These are phyloP conservation scores for Agapornis roseicollis DNA, from an alignment of 2,113 vertebrate genomes.

Conservation along the genomic window DNA sequence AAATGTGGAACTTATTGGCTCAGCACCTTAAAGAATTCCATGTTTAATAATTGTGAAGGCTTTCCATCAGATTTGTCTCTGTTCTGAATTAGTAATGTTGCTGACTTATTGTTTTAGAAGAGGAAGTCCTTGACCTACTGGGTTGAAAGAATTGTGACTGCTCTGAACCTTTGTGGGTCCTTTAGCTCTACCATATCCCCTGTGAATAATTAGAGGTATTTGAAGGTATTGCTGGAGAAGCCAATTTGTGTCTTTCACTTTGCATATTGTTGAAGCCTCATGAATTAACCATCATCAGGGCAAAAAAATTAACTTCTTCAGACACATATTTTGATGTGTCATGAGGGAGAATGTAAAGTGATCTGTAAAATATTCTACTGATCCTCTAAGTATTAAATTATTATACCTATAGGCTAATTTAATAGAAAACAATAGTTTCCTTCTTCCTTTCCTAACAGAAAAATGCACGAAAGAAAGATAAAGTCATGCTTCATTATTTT, in stretches of 20 bases:
- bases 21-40: slow-evolving; percentile 75
- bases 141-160: slow-evolving; percentile 80
- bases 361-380: slow-evolving; percentile 84
- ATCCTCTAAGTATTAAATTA: slow-evolving; percentile 82
- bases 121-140: slow-evolving; percentile 80
- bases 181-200: slow-evolving; percentile 76
- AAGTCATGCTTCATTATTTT: slow-evolving; percentile 37
- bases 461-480: background rate
- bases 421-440: background rate
- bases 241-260: slow-evolving; percentile 85
- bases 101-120: slow-evolving; percentile 82
- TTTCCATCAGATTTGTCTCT: slow-evolving; percentile 74
- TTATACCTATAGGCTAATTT: slow-evolving; percentile 81
- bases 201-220: slow-evolving; percentile 85
- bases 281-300: slow-evolving; percentile 83
- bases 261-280: slow-evolving; percentile 83
- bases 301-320: slow-evolving; percentile 84
- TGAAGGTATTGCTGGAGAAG: slow-evolving; percentile 81
- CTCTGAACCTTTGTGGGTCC: slow-evolving; percentile 78
- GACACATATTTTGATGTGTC: slow-evolving; percentile 82
- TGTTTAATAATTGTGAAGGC: slow-evolving; percentile 77
- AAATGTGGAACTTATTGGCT: slow-evolving; percentile 72
- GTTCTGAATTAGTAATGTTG: slow-evolving; percentile 80
- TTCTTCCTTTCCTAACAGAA: slow-evolving; percentile 27
- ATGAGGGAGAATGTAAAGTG: slow-evolving; percentile 82